Evolutionary conservation across 2,113 vertebrate genomes (phyloP).

Genomic region (Oreochromis tanganicae): DNA sequence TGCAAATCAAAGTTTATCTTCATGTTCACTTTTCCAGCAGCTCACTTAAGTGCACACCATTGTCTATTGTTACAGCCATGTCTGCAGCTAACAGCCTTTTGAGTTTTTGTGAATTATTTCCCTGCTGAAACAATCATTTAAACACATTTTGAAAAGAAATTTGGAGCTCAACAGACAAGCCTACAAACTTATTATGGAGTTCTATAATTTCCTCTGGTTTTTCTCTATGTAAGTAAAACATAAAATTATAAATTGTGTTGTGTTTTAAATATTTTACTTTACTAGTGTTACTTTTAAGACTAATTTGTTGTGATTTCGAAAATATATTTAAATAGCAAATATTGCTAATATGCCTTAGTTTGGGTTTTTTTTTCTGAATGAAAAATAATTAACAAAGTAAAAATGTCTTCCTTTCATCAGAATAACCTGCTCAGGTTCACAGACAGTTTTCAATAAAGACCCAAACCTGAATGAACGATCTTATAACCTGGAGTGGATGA

Average conservation of each 20-base stretch:
- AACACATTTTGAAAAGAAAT: neutral
- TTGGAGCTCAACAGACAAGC: neutral
- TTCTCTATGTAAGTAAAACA: slow-evolving; percentile 45
- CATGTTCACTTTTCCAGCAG: neutral
- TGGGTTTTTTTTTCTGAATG: neutral
- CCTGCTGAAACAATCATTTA: neutral
- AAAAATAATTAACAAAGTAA: neutral
- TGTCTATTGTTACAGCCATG: neutral
- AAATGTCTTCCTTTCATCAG: neutral
- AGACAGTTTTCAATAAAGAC: slow-evolving; percentile 17
- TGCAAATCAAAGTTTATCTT: slow-evolving; percentile 42
- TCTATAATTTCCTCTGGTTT: slow-evolving; percentile 18
- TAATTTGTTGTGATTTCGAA: accelerated
- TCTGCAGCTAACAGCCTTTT: neutral
- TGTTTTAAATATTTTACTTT: neutral
- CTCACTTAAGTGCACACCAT: neutral
- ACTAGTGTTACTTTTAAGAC: neutral
- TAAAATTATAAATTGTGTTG: neutral
- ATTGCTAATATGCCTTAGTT: neutral
- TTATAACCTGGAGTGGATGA: slow-evolving; percentile 58
- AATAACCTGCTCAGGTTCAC: neutral
- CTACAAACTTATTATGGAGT: slow-evolving; percentile 20
- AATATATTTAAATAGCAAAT: neutral
- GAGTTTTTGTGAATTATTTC: neutral
- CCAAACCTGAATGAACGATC: neutral